Evolutionary conservation across 1,140 invertebrate species (phyloP).

Genomic region (Trichonephila clavipes): DNA sequence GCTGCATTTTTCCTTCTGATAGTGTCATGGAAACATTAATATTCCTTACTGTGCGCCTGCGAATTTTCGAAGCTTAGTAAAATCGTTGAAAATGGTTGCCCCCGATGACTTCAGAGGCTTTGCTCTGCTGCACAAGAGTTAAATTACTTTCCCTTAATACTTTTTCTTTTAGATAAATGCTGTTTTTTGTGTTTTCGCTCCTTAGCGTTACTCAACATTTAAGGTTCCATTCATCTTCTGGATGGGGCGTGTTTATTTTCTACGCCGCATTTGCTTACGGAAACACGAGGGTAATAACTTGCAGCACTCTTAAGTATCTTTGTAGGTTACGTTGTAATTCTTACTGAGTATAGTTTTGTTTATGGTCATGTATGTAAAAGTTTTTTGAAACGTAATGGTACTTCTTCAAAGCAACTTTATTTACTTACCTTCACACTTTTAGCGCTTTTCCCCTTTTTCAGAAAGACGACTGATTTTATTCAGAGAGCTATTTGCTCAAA

Average conservation of each 20-base stretch:
- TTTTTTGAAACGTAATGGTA: background rate
- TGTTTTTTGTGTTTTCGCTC: conserved; percentile 9
- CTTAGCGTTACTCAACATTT: background rate
- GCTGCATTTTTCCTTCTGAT: background rate
- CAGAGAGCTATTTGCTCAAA: background rate
- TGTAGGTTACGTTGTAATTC: background rate
- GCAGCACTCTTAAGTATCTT: background rate
- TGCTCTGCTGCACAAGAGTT: conserved; percentile 23
- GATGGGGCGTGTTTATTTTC: conserved; percentile 35
- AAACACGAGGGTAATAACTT: background rate
- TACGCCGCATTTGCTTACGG: background rate
- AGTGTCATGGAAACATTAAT: conserved; percentile 58
- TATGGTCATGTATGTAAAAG: background rate
- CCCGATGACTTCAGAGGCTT: conserved; percentile 43
- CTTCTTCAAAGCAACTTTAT: background rate
- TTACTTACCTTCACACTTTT: background rate
- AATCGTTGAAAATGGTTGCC: conserved; percentile 30
- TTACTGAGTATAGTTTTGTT: background rate
- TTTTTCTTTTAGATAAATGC: conserved; percentile 27
- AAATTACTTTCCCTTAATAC: conserved; percentile 28
- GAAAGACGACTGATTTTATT: background rate
- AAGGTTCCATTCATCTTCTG: conserved; percentile 25
- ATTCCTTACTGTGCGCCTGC: conserved; percentile 57
- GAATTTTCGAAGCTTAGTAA: conserved; percentile 56
- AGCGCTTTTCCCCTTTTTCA: background rate